Evolutionary conservation across 2,113 vertebrate genomes (phyloP).

Genomic region (Loxodonta africana): DNA sequence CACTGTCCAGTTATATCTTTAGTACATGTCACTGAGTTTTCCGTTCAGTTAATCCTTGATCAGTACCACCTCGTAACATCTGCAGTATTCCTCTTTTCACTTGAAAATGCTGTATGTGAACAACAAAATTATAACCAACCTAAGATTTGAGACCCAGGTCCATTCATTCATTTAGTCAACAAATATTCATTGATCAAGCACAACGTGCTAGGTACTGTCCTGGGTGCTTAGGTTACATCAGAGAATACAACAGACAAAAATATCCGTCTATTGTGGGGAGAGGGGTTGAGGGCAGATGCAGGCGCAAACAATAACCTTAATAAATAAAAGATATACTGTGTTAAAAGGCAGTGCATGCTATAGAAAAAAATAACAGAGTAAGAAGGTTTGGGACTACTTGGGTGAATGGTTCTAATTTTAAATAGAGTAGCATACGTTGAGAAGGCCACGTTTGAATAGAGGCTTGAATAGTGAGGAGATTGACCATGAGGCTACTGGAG

Average conservation of each 20-base stretch:
- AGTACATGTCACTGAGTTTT: background rate
- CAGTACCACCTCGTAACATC: background rate
- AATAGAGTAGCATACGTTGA: background rate
- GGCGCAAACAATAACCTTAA: background rate
- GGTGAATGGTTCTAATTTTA: background rate
- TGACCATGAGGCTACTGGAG: background rate
- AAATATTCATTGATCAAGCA: background rate
- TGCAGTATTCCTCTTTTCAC: background rate
- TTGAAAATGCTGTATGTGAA: background rate
- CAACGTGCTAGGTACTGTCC: background rate
- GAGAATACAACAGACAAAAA: background rate
- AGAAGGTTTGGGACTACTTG: background rate
- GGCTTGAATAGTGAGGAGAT: background rate
- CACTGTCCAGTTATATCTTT: background rate
- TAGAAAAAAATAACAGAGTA: background rate
- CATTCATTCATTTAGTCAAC: background rate
- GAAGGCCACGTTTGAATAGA: background rate
- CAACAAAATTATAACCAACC: background rate
- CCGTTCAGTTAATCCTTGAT: background rate
- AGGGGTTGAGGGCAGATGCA: background rate
- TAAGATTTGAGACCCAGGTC: background rate
- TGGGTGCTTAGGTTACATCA: background rate
- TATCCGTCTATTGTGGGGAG: background rate
- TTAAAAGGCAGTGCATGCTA: background rate
- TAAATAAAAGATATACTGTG: background rate